phyloP scores from a whole-genome alignment of 2,888 invertebrate species.

The Aricia artaxerxes region DNA sequence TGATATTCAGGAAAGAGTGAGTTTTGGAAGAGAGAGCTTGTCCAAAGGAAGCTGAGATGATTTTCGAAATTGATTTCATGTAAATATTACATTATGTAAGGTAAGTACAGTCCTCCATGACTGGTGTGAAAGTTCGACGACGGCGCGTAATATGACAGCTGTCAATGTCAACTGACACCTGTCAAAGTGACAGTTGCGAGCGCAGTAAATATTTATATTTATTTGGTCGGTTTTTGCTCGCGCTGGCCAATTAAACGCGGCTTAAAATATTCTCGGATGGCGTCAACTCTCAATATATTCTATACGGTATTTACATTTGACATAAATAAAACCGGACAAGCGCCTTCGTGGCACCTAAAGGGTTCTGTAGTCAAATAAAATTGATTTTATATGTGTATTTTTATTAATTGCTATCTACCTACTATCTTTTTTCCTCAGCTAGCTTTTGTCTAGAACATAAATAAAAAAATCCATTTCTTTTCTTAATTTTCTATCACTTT shows the following conservation, averaged over 20 bases:
- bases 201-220: conserved; percentile 25
- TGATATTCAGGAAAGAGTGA: too few relatives aligned
- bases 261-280: conserved; percentile 18
- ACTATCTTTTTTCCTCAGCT: neutral
- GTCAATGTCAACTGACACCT: conserved; percentile 23
- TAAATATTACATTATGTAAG: neutral
- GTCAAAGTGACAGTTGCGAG: neutral
- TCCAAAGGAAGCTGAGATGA: neutral
- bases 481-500: neutral
- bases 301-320: conserved; percentile 8
- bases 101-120: neutral
- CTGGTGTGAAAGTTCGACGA: neutral
- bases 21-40: too few relatives aligned
- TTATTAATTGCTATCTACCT: neutral
- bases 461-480: neutral
- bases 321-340: conserved; percentile 12
- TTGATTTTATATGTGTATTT: neutral
- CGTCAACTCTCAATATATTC: conserved; percentile 19
- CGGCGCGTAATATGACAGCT: conserved; percentile 21
- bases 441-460: neutral
- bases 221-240: neutral
- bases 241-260: neutral
- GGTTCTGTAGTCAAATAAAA: neutral
- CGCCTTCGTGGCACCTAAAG: neutral
- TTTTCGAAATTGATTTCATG: neutral